Evolutionary conservation across 2,888 invertebrate genomes (phyloP).

Genomic region (Agrochola lychnidis): DNA sequence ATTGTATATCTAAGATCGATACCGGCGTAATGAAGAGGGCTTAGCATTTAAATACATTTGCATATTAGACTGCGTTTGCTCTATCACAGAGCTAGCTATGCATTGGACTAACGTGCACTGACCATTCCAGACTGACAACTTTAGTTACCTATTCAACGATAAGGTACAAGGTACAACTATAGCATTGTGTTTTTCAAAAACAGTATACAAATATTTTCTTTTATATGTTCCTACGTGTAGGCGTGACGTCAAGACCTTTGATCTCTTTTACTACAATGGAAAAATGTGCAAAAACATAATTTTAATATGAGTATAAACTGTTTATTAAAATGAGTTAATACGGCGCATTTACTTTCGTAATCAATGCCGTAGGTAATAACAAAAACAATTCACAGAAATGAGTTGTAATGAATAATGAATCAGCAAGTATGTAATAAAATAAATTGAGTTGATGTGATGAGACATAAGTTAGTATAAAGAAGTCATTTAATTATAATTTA

Average conservation of each 20-base stretch:
- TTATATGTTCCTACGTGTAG: not conserved
- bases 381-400: not conserved
- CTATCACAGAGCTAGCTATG: constrained; percentile 63
- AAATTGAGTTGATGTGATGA: constrained; percentile 5
- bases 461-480: constrained; percentile 24
- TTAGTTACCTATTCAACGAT: constrained; percentile 41
- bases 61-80: constrained; percentile 89
- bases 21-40: constrained; percentile 90
- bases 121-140: constrained; percentile 60
- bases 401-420: not conserved
- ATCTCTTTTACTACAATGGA: constrained; percentile 13
- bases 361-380: constrained; percentile 6
- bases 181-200: constrained; percentile 26
- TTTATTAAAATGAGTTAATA: constrained; percentile 18
- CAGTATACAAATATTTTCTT: not conserved
- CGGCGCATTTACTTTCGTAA: constrained; percentile 2
- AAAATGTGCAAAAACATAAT: constrained; percentile 14
- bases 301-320: constrained; percentile 26
- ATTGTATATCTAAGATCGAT: constrained; percentile 91
- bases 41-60: constrained; percentile 91
- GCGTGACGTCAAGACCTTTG: constrained; percentile 30
- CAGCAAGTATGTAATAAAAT: constrained; percentile 5
- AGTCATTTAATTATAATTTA: constrained; percentile 45
- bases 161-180: constrained; percentile 23
- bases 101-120: constrained; percentile 53